Evolutionary conservation across 2,888 invertebrate species (phyloP), one percentile per base, ranked within the genome.

Genomic region (Mimachlamys varia): DNA sequence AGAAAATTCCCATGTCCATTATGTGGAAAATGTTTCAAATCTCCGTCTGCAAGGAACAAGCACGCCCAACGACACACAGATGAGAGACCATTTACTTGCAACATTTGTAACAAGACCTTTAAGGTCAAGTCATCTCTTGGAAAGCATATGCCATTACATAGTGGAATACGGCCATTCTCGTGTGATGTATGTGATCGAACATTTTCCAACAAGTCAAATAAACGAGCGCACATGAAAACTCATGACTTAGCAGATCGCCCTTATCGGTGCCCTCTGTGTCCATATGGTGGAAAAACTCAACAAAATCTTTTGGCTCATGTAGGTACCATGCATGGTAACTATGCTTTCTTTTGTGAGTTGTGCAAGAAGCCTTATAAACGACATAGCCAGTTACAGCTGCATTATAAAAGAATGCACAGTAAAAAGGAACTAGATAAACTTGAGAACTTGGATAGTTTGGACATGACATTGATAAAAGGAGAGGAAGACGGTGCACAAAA

Each of bases 361-460:
- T 95, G 95, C 90, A 92, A 92, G 53, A 95, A 95, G 89, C 95
- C 95, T 10, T 95, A 94, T 87, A 92, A 93, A 50, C 90, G 94
- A 19, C 93, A 94, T 90, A 89, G 92, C 38, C 93, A 94, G 44
- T 91, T 95, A n/a, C 92, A 93, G 89, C 91, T 93, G 38, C 94
- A 95, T 90, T 93, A 93, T 49, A 90, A 92, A 38, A 91, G 94
- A 89, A 93, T 94, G 92, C 94, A 95, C 62, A 91, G 91, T 19
- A 88, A 89, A n/a, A 87, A 91, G n/a, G 93, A 93, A 38, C 27
- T 92, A 7, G 90, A 91, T 15, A 90, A 88, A 22, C 50, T 93
- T 13, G 89, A 89, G 19, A 76, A 27, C 76, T 22, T 76, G 22
- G 76, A 76, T 10, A 76, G 13, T 33, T 76, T 76, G 33, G 89